A percentile compares a stretch with the other conserved stretches of the same genome.
These are phyloP conservation scores for Alviniconcha marisindica DNA, from an alignment of 1,140 invertebrate genomes.

Conservation along the genomic window DNA sequence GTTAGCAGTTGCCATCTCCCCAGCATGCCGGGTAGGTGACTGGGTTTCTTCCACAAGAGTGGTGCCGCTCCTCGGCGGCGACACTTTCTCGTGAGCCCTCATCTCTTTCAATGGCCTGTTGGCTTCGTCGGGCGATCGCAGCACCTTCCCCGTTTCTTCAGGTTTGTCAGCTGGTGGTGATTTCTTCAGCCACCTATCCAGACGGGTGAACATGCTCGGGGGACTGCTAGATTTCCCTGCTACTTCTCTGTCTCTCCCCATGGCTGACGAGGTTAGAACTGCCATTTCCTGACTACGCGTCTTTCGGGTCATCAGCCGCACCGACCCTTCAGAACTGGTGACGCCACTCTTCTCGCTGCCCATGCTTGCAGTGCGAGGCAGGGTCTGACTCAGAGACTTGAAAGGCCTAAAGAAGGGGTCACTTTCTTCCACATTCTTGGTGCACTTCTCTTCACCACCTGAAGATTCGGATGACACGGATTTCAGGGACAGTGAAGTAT, in stretches of 20 bases:
- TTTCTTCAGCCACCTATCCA: slow-evolving; percentile 61
- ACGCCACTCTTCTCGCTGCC: slow-evolving; percentile 21
- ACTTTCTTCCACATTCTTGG: slow-evolving; percentile 32
- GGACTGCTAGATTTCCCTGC: too few relatives aligned
- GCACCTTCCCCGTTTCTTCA: too few relatives aligned
- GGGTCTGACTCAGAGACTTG: slow-evolving; percentile 38
- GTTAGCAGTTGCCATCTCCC: background rate
- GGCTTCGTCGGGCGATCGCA: background rate
- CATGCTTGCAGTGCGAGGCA: background rate
- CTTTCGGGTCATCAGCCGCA: slow-evolving; percentile 30
- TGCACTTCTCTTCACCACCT: background rate
- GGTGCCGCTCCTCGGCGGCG: background rate
- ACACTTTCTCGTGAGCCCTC: background rate
- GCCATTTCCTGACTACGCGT: slow-evolving; percentile 41
- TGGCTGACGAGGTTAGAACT: too few relatives aligned
- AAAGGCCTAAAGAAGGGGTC: slow-evolving; percentile 37
- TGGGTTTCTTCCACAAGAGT: slow-evolving; percentile 65
- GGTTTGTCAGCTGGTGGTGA: slow-evolving; percentile 35
- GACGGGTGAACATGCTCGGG: slow-evolving; percentile 25
- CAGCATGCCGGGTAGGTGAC: slow-evolving; percentile 52
- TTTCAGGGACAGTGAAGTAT: background rate
- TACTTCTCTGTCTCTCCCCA: too few relatives aligned
- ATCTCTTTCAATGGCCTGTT: background rate
- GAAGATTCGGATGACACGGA: slow-evolving; percentile 22
- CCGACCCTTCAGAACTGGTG: background rate